Conservation (phyloP, 2,113 vertebrate genomes). For the Saimiri boliviensis region DNA sequence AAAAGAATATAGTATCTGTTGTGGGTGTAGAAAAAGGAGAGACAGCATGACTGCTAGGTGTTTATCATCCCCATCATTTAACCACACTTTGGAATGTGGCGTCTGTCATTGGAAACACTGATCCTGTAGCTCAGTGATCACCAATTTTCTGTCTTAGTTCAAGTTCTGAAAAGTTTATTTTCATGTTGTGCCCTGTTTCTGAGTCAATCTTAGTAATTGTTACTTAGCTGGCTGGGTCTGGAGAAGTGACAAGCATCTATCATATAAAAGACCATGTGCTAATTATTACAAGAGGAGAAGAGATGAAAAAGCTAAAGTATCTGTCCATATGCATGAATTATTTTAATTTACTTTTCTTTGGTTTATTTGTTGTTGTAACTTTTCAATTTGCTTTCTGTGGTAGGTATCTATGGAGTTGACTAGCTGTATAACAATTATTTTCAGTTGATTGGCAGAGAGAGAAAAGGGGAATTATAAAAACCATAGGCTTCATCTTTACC, state of each 20-base stretch:
- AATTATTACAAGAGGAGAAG: background rate
- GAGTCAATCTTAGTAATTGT: background rate
- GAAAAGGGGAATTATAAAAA: background rate
- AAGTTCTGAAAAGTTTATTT: background rate
- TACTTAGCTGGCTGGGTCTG: background rate
- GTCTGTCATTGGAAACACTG: background rate
- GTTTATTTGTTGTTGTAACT: background rate
- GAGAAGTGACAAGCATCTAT: background rate
- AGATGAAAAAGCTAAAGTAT: background rate
- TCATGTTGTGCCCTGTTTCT: background rate
- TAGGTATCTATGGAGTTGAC: background rate
- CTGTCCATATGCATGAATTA: background rate
- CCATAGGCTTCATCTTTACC: background rate
- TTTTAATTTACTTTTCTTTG: conserved; percentile 32
- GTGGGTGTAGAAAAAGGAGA: background rate
- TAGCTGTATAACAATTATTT: background rate
- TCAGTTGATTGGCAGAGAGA: background rate
- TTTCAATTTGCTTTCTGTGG: background rate
- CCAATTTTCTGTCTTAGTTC: background rate
- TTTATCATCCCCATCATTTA: background rate
- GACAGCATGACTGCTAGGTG: background rate
- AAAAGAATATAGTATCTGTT: background rate
- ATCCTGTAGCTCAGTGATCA: background rate
- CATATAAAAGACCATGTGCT: background rate
- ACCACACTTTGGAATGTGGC: background rate